Percentiles rank a stretch among this genome's conserved stretches.
These are phyloP conservation scores for Zoroaster sp. DNA, from an alignment of 53 echinoderm and acorn worm species.

Conservation along the genomic window DNA sequence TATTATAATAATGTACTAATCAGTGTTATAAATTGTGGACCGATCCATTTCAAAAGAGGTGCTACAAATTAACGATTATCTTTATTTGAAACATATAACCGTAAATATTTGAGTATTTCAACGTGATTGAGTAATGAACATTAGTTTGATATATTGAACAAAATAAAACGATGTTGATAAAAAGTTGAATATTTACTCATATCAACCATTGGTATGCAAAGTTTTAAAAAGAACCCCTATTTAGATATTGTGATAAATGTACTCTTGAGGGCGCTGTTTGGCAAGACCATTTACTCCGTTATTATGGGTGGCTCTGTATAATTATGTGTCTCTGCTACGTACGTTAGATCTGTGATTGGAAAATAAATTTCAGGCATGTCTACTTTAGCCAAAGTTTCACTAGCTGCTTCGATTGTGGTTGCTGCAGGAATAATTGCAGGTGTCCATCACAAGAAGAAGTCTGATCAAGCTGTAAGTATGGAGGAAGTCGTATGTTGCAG, in stretches of 20 bases:
- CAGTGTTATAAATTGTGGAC: neutral
- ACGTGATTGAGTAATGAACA: too few species aligned
- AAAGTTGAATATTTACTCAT: neutral
- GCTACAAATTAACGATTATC: too few species aligned
- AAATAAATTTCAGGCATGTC: constrained; percentile 83
- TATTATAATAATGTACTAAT: too few species aligned
- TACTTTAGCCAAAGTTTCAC: constrained; percentile 74
- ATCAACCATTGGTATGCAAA: too few species aligned
- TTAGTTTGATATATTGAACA: neutral
- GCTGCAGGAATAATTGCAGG: constrained; percentile 71
- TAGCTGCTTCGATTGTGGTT: constrained; percentile 72
- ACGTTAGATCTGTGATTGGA: too few species aligned
- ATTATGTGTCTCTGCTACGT: neutral
- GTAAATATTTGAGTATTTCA: too few species aligned
- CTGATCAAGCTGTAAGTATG: constrained; percentile 69
- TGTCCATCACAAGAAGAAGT: constrained; percentile 82
- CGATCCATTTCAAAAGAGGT: neutral
- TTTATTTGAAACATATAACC: too few species aligned
- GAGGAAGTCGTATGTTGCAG: too few species aligned
- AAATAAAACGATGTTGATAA: neutral
- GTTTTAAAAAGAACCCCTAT: neutral
- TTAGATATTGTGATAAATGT: neutral
- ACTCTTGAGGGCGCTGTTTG: constrained; percentile 8
- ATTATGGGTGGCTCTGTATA: too few species aligned
- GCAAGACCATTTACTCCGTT: neutral